Evolutionary conservation across 2,113 vertebrate species (phyloP).

Genomic region (Elgaria multicarinata): DNA sequence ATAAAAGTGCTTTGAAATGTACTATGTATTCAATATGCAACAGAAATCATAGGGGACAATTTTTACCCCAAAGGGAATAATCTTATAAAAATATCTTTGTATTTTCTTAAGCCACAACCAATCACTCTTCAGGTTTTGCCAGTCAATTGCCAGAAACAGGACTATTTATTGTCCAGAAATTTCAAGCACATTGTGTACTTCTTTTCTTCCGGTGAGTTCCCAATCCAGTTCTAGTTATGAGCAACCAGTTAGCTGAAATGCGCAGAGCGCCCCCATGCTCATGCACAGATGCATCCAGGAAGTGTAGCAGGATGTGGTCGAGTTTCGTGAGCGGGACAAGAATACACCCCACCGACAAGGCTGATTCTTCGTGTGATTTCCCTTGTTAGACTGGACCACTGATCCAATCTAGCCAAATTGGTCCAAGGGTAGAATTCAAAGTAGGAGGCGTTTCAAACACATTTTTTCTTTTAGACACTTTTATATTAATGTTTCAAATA

Average conservation of each 20-base stretch:
- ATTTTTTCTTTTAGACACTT: background rate
- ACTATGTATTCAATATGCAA: conserved; percentile 44
- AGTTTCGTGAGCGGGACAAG: background rate
- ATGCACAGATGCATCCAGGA: background rate
- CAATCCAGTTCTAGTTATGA: background rate
- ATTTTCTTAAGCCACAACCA: background rate
- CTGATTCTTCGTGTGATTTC: background rate
- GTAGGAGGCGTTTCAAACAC: background rate
- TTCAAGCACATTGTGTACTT: background rate
- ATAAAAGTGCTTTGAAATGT: conserved; percentile 33
- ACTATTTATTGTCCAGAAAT: background rate
- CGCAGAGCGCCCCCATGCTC: no score
- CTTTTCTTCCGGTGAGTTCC: background rate
- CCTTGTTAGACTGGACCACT: background rate
- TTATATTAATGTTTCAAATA: background rate
- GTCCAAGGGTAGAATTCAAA: background rate
- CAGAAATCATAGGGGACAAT: background rate
- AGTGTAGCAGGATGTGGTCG: background rate
- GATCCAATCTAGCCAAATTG: background rate
- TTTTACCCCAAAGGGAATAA: conserved; percentile 9
- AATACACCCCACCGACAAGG: background rate
- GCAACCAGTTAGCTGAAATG: background rate
- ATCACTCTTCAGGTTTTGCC: background rate
- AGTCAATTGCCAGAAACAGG: background rate
- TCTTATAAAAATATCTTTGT: background rate